Evolutionary conservation across 1,140 invertebrate genomes (phyloP).

Genomic region (Platyura marginata): DNA sequence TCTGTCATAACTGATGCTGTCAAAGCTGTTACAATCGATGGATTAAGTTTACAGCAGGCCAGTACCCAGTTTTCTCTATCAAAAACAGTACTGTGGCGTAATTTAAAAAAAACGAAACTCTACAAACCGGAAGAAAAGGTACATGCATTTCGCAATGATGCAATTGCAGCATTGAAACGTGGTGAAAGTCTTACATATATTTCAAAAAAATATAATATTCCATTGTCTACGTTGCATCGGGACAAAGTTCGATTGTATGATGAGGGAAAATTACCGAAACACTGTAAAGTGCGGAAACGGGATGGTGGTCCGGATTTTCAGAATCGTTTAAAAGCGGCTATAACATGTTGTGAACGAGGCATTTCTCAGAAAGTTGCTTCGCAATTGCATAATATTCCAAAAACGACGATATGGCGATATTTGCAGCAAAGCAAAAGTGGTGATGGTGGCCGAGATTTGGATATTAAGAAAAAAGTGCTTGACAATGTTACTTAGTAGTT

Average conservation of each 20-base stretch:
- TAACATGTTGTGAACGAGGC: constrained; percentile 31
- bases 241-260: constrained; percentile 33
- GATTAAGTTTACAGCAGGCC: constrained; percentile 34
- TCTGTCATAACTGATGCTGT: constrained; percentile 5
- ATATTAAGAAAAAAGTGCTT: too few relatives aligned
- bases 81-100: constrained; percentile 38
- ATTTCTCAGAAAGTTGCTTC: constrained; percentile 39
- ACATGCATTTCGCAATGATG: constrained; percentile 28
- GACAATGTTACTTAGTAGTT: too few relatives aligned
- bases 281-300: constrained; percentile 23
- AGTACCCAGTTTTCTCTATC: constrained; percentile 33
- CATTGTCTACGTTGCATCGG: constrained; percentile 37
- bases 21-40: constrained; percentile 32
- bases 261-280: constrained; percentile 31
- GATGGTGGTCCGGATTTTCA: constrained; percentile 29
- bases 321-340: constrained; percentile 32
- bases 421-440: too few relatives aligned
- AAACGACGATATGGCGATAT: constrained; percentile 39
- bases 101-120: constrained; percentile 30
- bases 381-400: constrained; percentile 32
- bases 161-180: constrained; percentile 30
- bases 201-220: constrained; percentile 28
- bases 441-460: too few relatives aligned
- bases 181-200: constrained; percentile 37
- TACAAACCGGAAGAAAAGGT: constrained; percentile 28